A percentile compares a stretch with the other conserved stretches of the same genome.
These are phyloP conservation scores for Pelodytes ibericus DNA, from an alignment of 2,797 vertebrate genomes.

Conservation along the genomic window DNA sequence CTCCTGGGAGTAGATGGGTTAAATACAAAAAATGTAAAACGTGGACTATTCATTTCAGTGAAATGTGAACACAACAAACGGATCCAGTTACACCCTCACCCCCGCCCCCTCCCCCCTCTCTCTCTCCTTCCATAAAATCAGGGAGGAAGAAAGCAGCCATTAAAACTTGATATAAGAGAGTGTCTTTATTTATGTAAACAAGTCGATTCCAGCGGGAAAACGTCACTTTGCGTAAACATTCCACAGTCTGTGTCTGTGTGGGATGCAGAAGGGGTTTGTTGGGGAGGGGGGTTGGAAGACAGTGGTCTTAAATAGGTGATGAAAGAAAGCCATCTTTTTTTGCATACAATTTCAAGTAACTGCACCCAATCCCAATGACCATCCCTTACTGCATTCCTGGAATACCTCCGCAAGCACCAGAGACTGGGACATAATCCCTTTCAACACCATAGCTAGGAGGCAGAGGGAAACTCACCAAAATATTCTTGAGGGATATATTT, in stretches of 20 bases:
- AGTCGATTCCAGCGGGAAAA: conserved; percentile 6
- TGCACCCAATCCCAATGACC: conserved; percentile 4
- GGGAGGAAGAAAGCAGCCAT: conserved; percentile 11
- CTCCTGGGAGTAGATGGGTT: background rate
- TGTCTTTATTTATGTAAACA: conserved; percentile 43
- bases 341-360: conserved; percentile 13
- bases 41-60: conserved; percentile 9
- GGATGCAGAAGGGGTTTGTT: too few species aligned
- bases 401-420: conserved; percentile 17
- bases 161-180: conserved; percentile 29
- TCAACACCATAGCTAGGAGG: too few species aligned
- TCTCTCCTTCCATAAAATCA: conserved; percentile 21
- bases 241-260: conserved; percentile 6
- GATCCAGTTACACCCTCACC: conserved; percentile 11
- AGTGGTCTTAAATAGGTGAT: too few species aligned
- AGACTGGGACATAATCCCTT: too few species aligned
- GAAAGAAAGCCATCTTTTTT: too few species aligned
- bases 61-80: conserved; percentile 5
- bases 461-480: too few species aligned
- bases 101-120: too few species aligned
- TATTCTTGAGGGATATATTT: too few species aligned
- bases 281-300: too few species aligned
- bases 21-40: background rate
- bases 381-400: conserved; percentile 28
- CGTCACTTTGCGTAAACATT: conserved; percentile 14